Evolutionary conservation across 2,888 invertebrate species (phyloP), one percentile per base, ranked within the genome.

Genomic region (Ophion obscuratus): DNA sequence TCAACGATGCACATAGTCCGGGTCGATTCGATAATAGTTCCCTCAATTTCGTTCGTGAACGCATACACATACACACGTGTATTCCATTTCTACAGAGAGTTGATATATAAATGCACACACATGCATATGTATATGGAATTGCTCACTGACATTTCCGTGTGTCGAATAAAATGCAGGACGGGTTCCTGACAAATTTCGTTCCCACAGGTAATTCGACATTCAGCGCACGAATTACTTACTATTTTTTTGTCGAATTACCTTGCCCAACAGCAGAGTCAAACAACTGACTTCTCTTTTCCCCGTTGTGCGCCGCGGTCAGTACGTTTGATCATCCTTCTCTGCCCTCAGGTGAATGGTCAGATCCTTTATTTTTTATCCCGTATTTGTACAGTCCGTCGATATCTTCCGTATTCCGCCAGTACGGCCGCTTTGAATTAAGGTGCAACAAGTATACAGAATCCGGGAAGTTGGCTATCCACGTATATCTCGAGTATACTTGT

Each of bases 381-480:
- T 47, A 4, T 40, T 47, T 27, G 27, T 62, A 36, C 27, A 14
- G 14, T 36, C 17, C 31, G 17, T 67, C 77, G 83, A 71, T 10
- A 78, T 40, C 40, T 74, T 66, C 75, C 14, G 75, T 66, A 75
- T 75, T 53, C 59, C 74, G 40, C 44, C 14, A 59, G 74, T 64
- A 57, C 6, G 2, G 57, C 20, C 53, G 31, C 64, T 64, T 73
- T 57, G 84, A 88, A 83, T 79, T 40, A 83, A 78, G 40, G 57
- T 86, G 88, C 89, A 86, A 89, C 89, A 86, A 89, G 89, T 89
- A 79, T 74, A 78, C 77, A 66, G 67, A 44, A 44, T 47, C 31
- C 40, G 73, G 24, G 0, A 74, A 61, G 31, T 61, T 73, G 59
- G 73, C 36, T 20, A 59, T 73, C 24, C 14, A 11, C 40, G 40